Base-by-base conservation (phyloP, 2,888 invertebrate genomes). In the Drosophila fulvimacula region DNA sequence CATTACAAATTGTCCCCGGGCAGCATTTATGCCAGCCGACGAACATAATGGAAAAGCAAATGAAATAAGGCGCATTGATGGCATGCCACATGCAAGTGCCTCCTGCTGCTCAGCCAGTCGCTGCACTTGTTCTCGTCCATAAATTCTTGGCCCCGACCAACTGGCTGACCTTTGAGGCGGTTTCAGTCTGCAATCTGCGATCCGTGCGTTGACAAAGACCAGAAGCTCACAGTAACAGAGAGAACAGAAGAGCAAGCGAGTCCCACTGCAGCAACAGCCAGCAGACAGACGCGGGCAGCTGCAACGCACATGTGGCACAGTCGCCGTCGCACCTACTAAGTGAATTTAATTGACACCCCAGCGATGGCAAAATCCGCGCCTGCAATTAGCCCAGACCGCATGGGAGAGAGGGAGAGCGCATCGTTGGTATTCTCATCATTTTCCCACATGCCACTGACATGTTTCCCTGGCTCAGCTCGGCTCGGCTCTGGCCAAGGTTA, bases 281-380 rank as follows among this genome's bases (percentile, higher is more conserved):
- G 39, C 5, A 38, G 44, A 44, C 19, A 61, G 55, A 36, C 59
- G 42, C 15, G 46, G 61, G 68, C 88, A 89, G 89, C 84, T 89
- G 84, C 58, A 30, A 58, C 57, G 73, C 84, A 84, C 79, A 84
- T 84, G 83, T 84, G 76, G 74, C 66, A 57, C 68, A 69, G 63
- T 66, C 70, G 66, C 55, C 72, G 70, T 71, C 55, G 82, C 79
- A 81, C 79, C 82, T 81, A 68, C 72, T 82, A 75, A 86, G 73
- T 88, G 84, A 74, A 83, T 87, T 87, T 83, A 88, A 88, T 88
- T 89, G 83, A 87, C 83, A 89, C 84, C 87, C 74, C 78, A 67
- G 67, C 69, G 76, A 67, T 69, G 72, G 65, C 72, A 75, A 82
- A 86, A 87, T 83, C 84, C 84, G 87, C 89, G 83, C 66, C 89